These are phyloP conservation scores for Phlogophora meticulosa DNA, from an alignment of 2,888 invertebrate genomes.

Conservation along the genomic window DNA sequence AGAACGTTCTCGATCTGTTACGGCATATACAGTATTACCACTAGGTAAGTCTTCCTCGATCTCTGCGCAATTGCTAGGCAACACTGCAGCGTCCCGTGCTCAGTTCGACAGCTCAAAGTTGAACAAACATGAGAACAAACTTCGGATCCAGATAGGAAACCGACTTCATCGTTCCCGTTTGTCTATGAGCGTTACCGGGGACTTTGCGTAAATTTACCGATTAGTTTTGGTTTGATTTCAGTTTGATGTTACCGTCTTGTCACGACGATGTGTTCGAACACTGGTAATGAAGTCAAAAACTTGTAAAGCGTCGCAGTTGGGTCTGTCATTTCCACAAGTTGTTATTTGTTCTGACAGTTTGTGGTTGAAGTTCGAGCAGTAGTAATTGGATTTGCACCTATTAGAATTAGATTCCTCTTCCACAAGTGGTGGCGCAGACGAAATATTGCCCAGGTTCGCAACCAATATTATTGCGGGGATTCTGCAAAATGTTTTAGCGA, in stretches of 20 bases:
- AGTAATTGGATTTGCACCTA: neutral
- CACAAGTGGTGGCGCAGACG: neutral
- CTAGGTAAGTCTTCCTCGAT: conserved; percentile 1
- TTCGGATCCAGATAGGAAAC: conserved; percentile 20
- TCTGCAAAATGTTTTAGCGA: neutral
- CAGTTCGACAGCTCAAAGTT: neutral
- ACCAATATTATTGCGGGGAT: neutral
- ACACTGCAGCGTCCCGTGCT: neutral
- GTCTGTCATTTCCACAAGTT: neutral
- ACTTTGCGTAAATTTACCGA: conserved; percentile 14
- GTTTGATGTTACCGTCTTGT: neutral
- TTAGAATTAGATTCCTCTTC: neutral
- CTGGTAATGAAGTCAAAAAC: neutral
- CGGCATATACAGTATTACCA: too few relatives aligned
- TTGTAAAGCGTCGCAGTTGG: neutral
- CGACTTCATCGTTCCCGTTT: conserved; percentile 1
- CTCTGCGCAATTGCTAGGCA: neutral
- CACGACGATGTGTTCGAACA: neutral
- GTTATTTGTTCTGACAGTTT: conserved; percentile 6
- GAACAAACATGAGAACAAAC: conserved; percentile 19
- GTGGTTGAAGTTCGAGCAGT: neutral
- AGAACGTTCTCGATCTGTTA: too few relatives aligned
- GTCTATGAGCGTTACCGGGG: neutral
- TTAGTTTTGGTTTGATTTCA: conserved; percentile 15
- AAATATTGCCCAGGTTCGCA: too few relatives aligned